Evolutionary conservation across 23 tunicate species (phyloP).

Genomic region (Ciona savignyi): DNA sequence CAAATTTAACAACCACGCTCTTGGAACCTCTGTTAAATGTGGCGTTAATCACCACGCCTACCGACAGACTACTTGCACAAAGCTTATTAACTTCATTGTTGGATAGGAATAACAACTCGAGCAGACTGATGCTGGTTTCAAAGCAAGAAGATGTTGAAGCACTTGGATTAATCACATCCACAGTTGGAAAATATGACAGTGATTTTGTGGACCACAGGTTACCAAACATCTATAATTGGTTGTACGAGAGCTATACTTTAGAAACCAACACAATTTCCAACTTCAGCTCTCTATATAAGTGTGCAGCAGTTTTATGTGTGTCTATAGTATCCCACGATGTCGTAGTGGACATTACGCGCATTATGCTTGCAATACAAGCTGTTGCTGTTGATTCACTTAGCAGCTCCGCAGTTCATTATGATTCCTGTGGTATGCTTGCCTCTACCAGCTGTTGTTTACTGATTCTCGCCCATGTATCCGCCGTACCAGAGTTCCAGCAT

Average conservation of each 20-base stretch:
- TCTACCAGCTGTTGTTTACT: slow-evolving; percentile 41
- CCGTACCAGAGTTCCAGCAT: slow-evolving; percentile 56
- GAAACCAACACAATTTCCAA: slow-evolving; percentile 48
- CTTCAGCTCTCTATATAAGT: slow-evolving; percentile 35
- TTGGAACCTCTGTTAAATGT: slow-evolving; percentile 74
- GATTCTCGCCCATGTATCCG: slow-evolving; percentile 53
- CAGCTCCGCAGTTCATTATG: background rate
- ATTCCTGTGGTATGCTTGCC: slow-evolving; percentile 8
- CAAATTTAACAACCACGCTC: slow-evolving; percentile 45
- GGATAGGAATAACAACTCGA: slow-evolving; percentile 43
- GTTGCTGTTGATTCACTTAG: slow-evolving; percentile 20
- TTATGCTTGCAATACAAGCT: slow-evolving; percentile 36
- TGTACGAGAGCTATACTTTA: slow-evolving; percentile 32
- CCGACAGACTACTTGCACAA: slow-evolving; percentile 38
- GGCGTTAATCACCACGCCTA: slow-evolving; percentile 16
- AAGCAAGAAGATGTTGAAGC: slow-evolving; percentile 23
- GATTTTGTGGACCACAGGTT: slow-evolving; percentile 61
- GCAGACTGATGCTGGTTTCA: slow-evolving; percentile 23
- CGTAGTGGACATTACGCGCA: slow-evolving; percentile 37
- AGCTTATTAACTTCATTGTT: slow-evolving; percentile 39
- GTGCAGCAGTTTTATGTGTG: slow-evolving; percentile 41
- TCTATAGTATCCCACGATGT: slow-evolving; percentile 61
- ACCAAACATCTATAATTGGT: slow-evolving; percentile 40
- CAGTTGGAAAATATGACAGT: slow-evolving; percentile 37
- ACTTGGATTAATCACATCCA: slow-evolving; percentile 15